Conservation (phyloP, 23 tunicate species). For the Pegea sp. region DNA sequence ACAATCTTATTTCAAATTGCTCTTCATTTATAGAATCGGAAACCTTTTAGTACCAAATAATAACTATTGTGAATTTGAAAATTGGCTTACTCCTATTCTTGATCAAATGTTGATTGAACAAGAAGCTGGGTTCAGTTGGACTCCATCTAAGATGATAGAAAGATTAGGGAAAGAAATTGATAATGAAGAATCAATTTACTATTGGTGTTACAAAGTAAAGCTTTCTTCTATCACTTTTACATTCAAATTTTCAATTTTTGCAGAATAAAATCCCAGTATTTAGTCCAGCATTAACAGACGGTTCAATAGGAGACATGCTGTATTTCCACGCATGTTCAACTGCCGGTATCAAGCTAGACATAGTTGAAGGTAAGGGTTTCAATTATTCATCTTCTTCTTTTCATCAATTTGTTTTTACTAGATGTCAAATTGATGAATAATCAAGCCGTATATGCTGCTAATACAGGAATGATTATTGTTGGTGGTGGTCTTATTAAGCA, state of each 20-base stretch:
- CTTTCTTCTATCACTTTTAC: background rate
- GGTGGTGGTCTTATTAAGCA: conserved; percentile 92
- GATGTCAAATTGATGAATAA: conserved; percentile 65
- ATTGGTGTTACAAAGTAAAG: conserved; percentile 94
- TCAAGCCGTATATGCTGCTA: conserved; percentile 68
- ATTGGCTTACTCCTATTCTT: conserved; percentile 86
- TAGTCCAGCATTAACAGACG: conserved; percentile 91
- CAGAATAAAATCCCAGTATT: conserved; percentile 89
- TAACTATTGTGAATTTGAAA: conserved; percentile 78
- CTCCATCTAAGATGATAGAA: conserved; percentile 64
- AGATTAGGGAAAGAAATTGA: conserved; percentile 86
- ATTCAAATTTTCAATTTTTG: background rate
- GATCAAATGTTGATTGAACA: conserved; percentile 82
- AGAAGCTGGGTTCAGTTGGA: conserved; percentile 50
- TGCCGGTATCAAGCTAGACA: conserved; percentile 68
- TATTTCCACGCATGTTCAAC: conserved; percentile 64
- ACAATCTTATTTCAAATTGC: background rate
- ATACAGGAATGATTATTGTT: conserved; percentile 87
- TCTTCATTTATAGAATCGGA: conserved; percentile 42
- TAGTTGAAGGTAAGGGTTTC: conserved; percentile 54
- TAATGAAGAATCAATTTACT: conserved; percentile 63
- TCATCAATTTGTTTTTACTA: conserved; percentile 3
- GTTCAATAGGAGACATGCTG: conserved; percentile 92
- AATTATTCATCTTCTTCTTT: background rate
- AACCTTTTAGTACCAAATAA: conserved; percentile 86